Base-by-base conservation (phyloP, 2,113 vertebrate species). In the Serinus canaria region DNA sequence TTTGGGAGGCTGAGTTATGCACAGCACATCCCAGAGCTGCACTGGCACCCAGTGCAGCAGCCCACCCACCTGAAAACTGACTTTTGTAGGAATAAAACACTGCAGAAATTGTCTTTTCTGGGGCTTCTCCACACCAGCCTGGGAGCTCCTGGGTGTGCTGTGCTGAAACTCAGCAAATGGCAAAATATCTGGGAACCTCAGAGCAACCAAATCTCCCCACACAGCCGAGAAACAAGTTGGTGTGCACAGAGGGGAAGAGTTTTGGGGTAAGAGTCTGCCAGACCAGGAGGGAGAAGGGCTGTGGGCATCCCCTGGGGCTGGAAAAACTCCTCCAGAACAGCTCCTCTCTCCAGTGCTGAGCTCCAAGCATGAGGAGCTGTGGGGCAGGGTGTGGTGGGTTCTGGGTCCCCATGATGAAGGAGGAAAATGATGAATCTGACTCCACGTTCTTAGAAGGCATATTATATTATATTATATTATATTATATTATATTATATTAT, bases 221-320 rank as follows among this genome's bases (percentile, higher is more conserved):
- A 27, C 9, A n/a, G 18, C 55, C 43, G 70, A 9, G 52, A 47
- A 47, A 31, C 28, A 23, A 82, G 30, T 3, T 0, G 5, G 35
- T 9, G 49, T 39, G 55, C 30, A 7, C 3, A 7, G 33, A 43
- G 39, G 7, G 39, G 83, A 56, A 64, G 35, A 50, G 39, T 33
- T 70, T 53, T 22, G 33, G 25, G 46, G 24, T 43, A 20, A 30
- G 20, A 37, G 10, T 28, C 23, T 84, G 56, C 35, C 52, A 41
- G 73, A 8, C 7, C 56, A 43, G 50, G 68, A 16, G 22, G 63
- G 64, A 39, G 64, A 74, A 39, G 35, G 43, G n/a, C 50, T 74
- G n/a, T 6, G 16, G 6, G 2, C n/a, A 28, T n/a, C 47, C 25
- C 30, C 39, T 47, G 6, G 3, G 11, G 12, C 3, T 22, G n/a